Conservation (phyloP, 2,113 vertebrate species). For the Ammodytes marinus region DNA sequence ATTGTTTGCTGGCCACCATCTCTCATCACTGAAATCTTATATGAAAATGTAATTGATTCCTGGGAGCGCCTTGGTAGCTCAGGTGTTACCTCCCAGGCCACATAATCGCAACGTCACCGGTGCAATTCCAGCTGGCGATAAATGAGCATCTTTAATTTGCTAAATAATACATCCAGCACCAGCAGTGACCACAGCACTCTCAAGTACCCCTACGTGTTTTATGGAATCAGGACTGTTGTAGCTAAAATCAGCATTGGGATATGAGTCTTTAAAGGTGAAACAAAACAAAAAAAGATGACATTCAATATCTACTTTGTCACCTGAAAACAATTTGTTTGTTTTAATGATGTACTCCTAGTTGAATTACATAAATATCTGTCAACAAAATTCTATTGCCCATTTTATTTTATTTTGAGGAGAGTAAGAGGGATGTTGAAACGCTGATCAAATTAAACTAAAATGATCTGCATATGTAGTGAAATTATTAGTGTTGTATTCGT, state of each 20-base stretch:
- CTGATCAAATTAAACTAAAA: not conserved
- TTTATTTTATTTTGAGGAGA: not conserved
- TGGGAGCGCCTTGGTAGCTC: no score
- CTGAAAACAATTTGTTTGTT: not conserved
- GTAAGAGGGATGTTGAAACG: not conserved
- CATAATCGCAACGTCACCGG: no score
- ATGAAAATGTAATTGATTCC: no score
- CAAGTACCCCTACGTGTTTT: not conserved
- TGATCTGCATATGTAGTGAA: not conserved
- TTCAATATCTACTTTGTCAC: not conserved
- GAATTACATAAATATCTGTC: not conserved
- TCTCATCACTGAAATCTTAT: no score
- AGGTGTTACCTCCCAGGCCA: no score
- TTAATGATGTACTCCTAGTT: not conserved
- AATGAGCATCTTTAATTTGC: not conserved
- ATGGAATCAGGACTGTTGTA: not conserved
- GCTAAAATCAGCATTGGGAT: not conserved
- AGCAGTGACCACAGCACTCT: not conserved
- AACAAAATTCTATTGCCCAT: not conserved
- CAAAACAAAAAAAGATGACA: not conserved
- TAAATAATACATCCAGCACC: not conserved
- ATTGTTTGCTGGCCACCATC: no score
- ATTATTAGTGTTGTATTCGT: not conserved
- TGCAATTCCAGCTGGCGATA: no score
- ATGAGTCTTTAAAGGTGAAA: not conserved